These are phyloP conservation scores for Andrena hattorfiana DNA, from an alignment of 2,888 invertebrate species.

Conservation along the genomic window DNA sequence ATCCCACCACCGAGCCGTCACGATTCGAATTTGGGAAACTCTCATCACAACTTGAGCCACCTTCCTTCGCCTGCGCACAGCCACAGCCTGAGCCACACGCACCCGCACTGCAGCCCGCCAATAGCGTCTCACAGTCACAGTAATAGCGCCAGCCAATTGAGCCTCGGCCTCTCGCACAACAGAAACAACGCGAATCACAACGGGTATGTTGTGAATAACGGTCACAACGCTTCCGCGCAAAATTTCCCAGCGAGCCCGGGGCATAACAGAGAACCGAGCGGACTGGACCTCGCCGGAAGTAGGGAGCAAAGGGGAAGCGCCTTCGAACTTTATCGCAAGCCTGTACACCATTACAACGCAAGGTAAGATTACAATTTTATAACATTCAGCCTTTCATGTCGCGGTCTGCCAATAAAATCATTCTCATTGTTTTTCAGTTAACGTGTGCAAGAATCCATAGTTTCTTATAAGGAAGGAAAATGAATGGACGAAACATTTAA, in stretches of 20 bases:
- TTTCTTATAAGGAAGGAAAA: constrained; percentile 1
- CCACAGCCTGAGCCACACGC: constrained; percentile 82
- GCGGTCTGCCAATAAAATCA: background rate
- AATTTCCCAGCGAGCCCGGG: constrained; percentile 73
- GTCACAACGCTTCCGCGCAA: constrained; percentile 70
- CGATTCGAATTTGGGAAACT: constrained; percentile 77
- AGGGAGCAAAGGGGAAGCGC: constrained; percentile 96
- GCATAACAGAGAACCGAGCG: constrained; percentile 85
- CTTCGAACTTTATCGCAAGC: constrained; percentile 97
- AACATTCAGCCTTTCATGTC: background rate
- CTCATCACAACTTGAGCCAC: constrained; percentile 80
- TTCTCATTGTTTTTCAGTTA: constrained; percentile 41
- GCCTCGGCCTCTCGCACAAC: constrained; percentile 78
- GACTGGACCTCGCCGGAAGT: constrained; percentile 91
- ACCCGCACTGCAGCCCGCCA: constrained; percentile 82
- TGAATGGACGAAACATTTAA: constrained; percentile 6
- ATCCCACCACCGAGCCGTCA: constrained; percentile 82
- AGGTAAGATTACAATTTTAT: constrained; percentile 52
- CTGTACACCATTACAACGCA: constrained; percentile 89
- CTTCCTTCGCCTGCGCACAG: constrained; percentile 77
- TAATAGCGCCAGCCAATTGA: constrained; percentile 82
- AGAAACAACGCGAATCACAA: constrained; percentile 79
- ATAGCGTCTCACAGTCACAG: constrained; percentile 82
- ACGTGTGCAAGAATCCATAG: constrained; percentile 28
- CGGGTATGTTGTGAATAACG: constrained; percentile 79